Evolutionary conservation across 2,888 invertebrate genomes (phyloP), one percentile per base, ranked within the genome.

Genomic region (Julus scandinavius): DNA sequence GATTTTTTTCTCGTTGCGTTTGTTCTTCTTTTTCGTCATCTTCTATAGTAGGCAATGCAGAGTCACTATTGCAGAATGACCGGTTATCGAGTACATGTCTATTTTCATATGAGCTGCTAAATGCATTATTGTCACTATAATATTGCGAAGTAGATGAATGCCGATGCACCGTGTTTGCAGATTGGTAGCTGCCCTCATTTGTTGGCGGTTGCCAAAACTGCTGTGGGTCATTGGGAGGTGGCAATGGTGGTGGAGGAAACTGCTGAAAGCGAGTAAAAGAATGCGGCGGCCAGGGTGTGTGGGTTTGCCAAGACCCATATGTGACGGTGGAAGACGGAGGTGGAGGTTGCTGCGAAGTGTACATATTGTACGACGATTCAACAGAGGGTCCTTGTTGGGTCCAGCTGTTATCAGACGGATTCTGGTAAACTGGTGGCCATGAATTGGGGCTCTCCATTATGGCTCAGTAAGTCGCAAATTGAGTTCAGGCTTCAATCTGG

Each of bases 1-100:
- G 86, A 49, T 86, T 49, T 49, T 49, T 86, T 50, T 86, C 17
- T n/a, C 49, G 9, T 20, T 45, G 49, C 15, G 49, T 86, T 49
- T 49, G 41, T 41, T 86, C 45, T 29, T 86, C 86, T 13, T 9
- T 83, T 83, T 49, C 41, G 2, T 49, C 29, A n/a, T 86, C 50
- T 86, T 84, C 84, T 7, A 41, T 38, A 9, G 84, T 13, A 5
- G n/a, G n/a, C 63, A 63, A 63, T n/a, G 63, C 11, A 63, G 17
- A 63, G n/a, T 63, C 17, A 6, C 17, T n/a, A n/a, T n/a, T 5
- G 2, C 2, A 63, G n/a, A 63, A 63, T 63, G 63, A n/a, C n/a
- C n/a, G 15, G 63, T 63, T 63, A n/a, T n/a, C 63, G 5, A 2
- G n/a, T 63, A 54, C 54, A 15, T 54, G 7, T 54, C 54, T 54